phyloP scores from a whole-genome alignment of 2,113 vertebrate genomes.

The Bolborhynchus lineola region DNA sequence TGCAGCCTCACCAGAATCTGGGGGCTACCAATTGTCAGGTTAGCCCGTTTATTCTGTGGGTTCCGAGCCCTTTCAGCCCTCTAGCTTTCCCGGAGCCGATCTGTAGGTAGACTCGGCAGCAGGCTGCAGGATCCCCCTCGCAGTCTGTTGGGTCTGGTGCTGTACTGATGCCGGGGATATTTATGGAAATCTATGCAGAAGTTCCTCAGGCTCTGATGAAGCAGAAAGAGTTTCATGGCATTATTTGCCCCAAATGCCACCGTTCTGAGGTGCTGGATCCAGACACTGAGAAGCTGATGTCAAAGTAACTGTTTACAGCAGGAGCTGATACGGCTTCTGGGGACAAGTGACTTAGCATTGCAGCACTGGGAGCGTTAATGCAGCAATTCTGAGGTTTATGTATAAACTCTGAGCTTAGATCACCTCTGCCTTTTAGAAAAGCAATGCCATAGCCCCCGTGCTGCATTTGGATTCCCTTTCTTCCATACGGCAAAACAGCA shows the following conservation, averaged over 20 bases:
- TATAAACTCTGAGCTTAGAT: not conserved
- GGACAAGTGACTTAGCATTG: not conserved
- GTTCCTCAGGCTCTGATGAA: conserved; percentile 37
- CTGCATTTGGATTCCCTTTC: not conserved
- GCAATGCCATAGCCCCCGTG: not conserved
- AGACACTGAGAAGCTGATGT: conserved; percentile 26
- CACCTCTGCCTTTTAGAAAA: not conserved
- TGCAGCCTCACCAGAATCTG: not conserved
- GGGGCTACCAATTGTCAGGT: rapidly evolving
- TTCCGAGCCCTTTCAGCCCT: not conserved
- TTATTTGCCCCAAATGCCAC: conserved; percentile 20
- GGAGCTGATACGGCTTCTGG: conserved; percentile 21
- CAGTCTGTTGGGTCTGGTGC: not conserved
- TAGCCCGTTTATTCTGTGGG: not conserved
- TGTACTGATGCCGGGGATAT: not conserved
- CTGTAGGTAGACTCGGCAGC: not conserved
- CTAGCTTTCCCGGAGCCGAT: not conserved
- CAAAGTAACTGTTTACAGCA: not conserved
- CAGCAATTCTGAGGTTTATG: not conserved
- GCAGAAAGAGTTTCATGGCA: conserved; percentile 32
- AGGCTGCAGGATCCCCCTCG: conserved; percentile 14
- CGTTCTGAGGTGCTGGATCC: not conserved
- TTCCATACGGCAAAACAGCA: not conserved
- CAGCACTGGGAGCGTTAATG: conserved; percentile 18
- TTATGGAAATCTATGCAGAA: conserved; percentile 45